A percentile compares a stretch with the other conserved stretches of the same genome.
phyloP scores from a whole-genome alignment of 2,888 invertebrate genomes.

The Caenorhabditis becei region DNA sequence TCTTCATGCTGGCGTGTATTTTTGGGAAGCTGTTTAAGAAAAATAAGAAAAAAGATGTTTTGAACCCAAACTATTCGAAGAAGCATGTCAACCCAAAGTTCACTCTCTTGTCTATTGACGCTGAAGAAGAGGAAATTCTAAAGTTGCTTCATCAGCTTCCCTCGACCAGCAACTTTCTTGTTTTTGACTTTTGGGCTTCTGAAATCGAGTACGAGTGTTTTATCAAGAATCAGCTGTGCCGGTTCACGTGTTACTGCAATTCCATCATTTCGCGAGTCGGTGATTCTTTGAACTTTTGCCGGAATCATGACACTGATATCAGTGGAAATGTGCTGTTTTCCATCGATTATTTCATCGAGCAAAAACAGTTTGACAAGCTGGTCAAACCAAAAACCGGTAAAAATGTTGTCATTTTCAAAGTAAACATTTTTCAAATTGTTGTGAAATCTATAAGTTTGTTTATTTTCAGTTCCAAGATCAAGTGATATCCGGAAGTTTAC shows the following conservation, averaged over 20 bases:
- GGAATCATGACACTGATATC: slow-evolving; percentile 12
- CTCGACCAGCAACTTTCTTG: slow-evolving; percentile 42
- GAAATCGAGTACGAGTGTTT: slow-evolving; percentile 42
- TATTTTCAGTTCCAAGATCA: slow-evolving; percentile 85
- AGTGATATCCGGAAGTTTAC: slow-evolving; percentile 85
- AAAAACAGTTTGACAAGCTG: slow-evolving; percentile 26
- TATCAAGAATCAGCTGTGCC: slow-evolving; percentile 41
- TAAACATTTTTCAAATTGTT: background rate
- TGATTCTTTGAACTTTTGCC: slow-evolving; percentile 43
- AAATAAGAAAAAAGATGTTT: slow-evolving; percentile 1
- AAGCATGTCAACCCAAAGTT: slow-evolving; percentile 57
- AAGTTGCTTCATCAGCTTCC: slow-evolving; percentile 59
- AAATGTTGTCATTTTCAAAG: slow-evolving; percentile 42
- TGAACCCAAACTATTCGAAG: slow-evolving; percentile 27
- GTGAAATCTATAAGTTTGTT: slow-evolving; percentile 14
- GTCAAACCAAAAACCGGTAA: slow-evolving; percentile 36
- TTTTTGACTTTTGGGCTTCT: slow-evolving; percentile 43
- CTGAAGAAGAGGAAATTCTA: slow-evolving; percentile 54
- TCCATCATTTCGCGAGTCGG: slow-evolving; percentile 49
- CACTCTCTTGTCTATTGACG: slow-evolving; percentile 40
- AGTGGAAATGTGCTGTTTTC: slow-evolving; percentile 30
- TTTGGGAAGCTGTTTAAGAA: slow-evolving; percentile 16
- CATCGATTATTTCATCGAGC: slow-evolving; percentile 34
- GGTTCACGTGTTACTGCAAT: slow-evolving; percentile 50
- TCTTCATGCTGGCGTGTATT: background rate